Evolutionary conservation across 2,888 invertebrate species (phyloP).

Genomic region (Drosophila neutralis): DNA sequence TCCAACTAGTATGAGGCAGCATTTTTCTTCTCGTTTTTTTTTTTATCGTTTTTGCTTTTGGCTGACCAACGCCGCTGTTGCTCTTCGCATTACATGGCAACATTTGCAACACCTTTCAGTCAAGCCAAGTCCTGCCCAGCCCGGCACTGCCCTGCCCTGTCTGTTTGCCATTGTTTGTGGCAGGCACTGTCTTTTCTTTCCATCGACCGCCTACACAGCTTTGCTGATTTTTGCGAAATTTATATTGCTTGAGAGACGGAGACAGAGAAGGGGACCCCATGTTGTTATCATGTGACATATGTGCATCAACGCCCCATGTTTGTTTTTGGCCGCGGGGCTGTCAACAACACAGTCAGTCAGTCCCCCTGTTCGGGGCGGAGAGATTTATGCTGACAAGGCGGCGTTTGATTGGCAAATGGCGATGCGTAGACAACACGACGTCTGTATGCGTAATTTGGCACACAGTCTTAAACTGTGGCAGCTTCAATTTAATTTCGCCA

Average conservation of each 20-base stretch:
- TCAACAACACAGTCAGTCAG: slow-evolving; percentile 31
- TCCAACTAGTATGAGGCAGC: slow-evolving; percentile 60
- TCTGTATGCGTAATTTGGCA: slow-evolving; percentile 79
- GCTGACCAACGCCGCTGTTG: slow-evolving; percentile 37
- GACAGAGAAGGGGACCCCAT: slow-evolving; percentile 52
- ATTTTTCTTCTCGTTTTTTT: slow-evolving; percentile 31
- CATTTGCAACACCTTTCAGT: slow-evolving; percentile 78
- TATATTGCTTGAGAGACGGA: slow-evolving; percentile 62
- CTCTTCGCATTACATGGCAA: slow-evolving; percentile 74
- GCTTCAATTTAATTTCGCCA: slow-evolving; percentile 33
- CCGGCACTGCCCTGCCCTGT: slow-evolving; percentile 24
- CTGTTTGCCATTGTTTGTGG: slow-evolving; percentile 36
- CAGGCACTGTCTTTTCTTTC: slow-evolving; percentile 22
- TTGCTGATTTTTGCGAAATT: slow-evolving; percentile 81
- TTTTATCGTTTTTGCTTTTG: slow-evolving; percentile 10
- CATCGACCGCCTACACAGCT: slow-evolving; percentile 73
- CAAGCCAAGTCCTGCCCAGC: slow-evolving; percentile 48
- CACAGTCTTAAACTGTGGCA: slow-evolving; percentile 62
- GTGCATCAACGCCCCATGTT: slow-evolving; percentile 82
- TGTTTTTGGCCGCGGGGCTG: slow-evolving; percentile 48
- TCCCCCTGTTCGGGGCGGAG: slow-evolving; percentile 1
- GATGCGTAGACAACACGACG: slow-evolving; percentile 62
- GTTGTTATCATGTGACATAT: slow-evolving; percentile 82
- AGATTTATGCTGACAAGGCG: slow-evolving; percentile 76
- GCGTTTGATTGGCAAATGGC: slow-evolving; percentile 77